phyloP scores from a whole-genome alignment of 2,888 invertebrate genomes.

The Acrobasis repandana region DNA sequence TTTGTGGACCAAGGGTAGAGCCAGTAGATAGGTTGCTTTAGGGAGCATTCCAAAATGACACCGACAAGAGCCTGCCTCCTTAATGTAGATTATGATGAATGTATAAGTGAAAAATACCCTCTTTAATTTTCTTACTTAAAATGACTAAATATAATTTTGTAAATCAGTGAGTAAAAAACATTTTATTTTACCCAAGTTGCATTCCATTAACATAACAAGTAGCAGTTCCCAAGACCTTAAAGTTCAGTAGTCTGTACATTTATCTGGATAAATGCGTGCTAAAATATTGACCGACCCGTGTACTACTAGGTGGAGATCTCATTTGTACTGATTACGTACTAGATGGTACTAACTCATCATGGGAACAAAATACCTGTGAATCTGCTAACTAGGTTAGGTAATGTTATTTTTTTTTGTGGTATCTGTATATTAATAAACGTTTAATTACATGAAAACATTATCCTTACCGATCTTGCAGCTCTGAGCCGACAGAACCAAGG shows the following conservation, averaged over 20 bases:
- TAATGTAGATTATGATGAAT: no score
- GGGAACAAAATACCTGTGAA: neutral
- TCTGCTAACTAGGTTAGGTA: neutral
- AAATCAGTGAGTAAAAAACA: neutral
- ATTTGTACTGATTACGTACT: constrained; percentile 74
- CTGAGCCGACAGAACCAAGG: no score
- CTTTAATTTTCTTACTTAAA: no score
- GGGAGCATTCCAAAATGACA: no score
- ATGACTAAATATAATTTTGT: no score
- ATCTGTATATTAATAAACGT: no score
- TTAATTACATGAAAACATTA: no score
- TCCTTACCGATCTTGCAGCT: no score
- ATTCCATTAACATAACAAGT: constrained; percentile 27
- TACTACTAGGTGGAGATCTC: constrained; percentile 65
- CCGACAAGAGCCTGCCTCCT: no score
- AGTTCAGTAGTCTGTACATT: constrained; percentile 67
- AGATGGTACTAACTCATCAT: constrained; percentile 30
- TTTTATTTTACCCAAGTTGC: constrained; percentile 1
- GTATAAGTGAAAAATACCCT: no score
- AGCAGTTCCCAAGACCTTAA: constrained; percentile 43
- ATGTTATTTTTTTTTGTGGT: neutral
- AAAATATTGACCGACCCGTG: constrained; percentile 71
- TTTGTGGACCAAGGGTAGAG: no score
- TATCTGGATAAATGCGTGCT: constrained; percentile 73
- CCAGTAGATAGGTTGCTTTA: no score